phyloP scores from a whole-genome alignment of 2,888 invertebrate genomes.

The Tetranychus piercei region DNA sequence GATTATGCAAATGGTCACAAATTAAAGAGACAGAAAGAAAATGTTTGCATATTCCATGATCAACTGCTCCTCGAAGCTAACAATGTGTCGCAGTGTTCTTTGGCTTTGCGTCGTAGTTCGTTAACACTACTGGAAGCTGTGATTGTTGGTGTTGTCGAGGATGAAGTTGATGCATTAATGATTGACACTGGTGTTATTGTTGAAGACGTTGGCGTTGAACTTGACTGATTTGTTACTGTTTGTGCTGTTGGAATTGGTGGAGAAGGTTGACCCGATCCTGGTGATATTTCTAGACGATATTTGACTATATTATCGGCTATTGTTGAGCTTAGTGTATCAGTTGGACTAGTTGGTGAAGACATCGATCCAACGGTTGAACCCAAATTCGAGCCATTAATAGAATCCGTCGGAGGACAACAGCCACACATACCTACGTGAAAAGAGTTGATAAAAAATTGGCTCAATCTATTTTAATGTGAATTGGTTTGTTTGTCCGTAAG shows the following conservation, averaged over 20 bases:
- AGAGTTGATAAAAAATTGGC: too few relatives aligned
- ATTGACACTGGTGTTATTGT: not conserved
- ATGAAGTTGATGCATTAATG: constrained; percentile 8
- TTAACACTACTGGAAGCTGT: constrained; percentile 58
- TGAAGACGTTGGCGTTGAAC: not conserved
- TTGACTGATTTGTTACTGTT: not conserved
- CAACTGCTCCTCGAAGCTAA: constrained; percentile 34
- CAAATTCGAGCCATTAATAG: not conserved
- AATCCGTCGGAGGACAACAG: not conserved
- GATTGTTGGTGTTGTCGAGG: constrained; percentile 6
- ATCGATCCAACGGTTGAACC: not conserved
- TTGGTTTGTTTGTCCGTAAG: too few relatives aligned
- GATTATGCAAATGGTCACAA: not conserved
- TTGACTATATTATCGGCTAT: constrained; percentile 44
- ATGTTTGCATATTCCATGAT: not conserved
- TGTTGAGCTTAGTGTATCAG: not conserved
- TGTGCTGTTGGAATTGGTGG: constrained; percentile 13
- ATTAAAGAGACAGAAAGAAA: not conserved
- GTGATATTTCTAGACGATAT: constrained; percentile 26
- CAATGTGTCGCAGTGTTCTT: constrained; percentile 79
- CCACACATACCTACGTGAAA: not conserved
- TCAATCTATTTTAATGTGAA: too few relatives aligned
- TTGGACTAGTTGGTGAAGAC: too few relatives aligned
- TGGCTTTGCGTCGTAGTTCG: constrained; percentile 72
- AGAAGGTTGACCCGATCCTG: constrained; percentile 10